phyloP scores from a whole-genome alignment of 2,797 vertebrate species.

The Botia almorhae region DNA sequence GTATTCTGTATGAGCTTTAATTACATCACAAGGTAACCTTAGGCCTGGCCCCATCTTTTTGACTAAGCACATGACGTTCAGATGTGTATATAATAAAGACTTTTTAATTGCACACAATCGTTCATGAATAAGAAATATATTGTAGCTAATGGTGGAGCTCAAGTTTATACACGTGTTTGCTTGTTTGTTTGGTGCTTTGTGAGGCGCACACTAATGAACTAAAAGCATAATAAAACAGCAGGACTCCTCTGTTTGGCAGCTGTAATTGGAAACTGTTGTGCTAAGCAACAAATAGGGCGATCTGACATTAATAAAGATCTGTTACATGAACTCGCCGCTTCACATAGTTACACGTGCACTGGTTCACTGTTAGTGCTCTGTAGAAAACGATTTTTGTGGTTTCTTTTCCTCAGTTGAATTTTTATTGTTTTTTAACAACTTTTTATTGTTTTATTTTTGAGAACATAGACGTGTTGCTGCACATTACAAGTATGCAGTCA shows the following conservation, averaged over 20 bases:
- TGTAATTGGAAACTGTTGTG: conserved; percentile 25
- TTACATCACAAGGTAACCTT: neutral
- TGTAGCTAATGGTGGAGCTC: neutral
- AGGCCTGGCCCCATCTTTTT: neutral
- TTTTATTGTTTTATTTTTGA: conserved; percentile 10
- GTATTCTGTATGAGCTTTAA: neutral
- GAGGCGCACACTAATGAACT: conserved; percentile 39
- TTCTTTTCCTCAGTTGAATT: neutral
- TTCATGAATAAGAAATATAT: no score
- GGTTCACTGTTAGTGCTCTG: neutral
- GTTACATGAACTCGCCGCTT: neutral
- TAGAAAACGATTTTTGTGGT: neutral
- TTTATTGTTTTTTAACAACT: neutral
- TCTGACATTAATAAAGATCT: conserved; percentile 42
- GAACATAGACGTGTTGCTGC: neutral
- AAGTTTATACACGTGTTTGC: neutral
- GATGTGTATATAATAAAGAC: neutral
- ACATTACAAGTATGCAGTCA: neutral
- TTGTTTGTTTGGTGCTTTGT: conserved; percentile 34
- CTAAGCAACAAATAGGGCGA: conserved; percentile 24
- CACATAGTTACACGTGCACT: neutral
- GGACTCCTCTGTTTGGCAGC: conserved; percentile 32
- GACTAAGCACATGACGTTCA: no score
- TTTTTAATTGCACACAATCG: neutral
- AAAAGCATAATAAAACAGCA: conserved; percentile 47